Evolutionary conservation across 2,888 invertebrate genomes (phyloP).

Genomic region (Noctua pronuba): DNA sequence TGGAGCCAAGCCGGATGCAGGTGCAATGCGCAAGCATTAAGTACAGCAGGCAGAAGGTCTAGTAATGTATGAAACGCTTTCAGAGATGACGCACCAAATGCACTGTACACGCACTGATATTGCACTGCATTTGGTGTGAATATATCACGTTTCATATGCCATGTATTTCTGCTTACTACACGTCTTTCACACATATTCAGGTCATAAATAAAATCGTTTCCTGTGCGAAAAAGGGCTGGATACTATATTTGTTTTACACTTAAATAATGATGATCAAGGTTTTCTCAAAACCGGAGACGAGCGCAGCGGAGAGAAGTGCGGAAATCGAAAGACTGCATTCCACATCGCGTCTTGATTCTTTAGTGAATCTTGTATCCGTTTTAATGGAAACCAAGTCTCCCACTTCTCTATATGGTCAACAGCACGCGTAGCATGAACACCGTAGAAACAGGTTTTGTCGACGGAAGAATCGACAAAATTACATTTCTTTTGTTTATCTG

Average conservation of each 20-base stretch:
- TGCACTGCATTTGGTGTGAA: conserved; percentile 22
- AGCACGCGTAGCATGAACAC: no score
- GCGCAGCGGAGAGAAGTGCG: background rate
- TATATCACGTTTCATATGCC: background rate
- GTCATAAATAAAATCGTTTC: no score
- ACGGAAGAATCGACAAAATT: no score
- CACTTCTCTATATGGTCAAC: background rate
- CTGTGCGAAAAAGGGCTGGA: no score
- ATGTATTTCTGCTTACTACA: background rate
- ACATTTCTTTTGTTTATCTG: no score
- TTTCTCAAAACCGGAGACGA: background rate
- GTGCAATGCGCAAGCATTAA: conserved; percentile 34
- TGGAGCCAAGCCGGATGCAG: conserved; percentile 39
- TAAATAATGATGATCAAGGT: background rate
- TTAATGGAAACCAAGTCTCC: background rate
- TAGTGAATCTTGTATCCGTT: background rate
- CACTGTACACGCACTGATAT: background rate
- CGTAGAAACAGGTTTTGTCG: no score
- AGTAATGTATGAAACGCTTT: conserved; percentile 24
- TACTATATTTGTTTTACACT: no score
- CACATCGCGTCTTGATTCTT: background rate
- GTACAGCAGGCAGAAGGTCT: conserved; percentile 30
- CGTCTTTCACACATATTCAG: background rate
- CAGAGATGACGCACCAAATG: background rate
- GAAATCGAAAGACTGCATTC: background rate